Evolutionary conservation across 2,888 invertebrate genomes (phyloP).

Genomic region (Drosophila mayaguana): DNA sequence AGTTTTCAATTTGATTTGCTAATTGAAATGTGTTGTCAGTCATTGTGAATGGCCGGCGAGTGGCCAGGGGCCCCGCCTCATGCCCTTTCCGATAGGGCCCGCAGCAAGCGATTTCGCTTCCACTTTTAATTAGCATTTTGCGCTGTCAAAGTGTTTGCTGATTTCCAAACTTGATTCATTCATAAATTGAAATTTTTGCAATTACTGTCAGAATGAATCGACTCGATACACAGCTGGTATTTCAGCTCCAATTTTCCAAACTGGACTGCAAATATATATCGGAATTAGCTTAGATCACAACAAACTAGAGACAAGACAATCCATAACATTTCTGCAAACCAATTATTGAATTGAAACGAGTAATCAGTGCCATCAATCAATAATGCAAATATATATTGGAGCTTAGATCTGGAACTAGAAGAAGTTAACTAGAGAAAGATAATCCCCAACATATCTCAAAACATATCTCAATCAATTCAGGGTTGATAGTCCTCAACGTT

Average conservation of each 20-base stretch:
- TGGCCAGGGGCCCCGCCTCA: constrained; percentile 1
- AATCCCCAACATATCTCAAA: no score
- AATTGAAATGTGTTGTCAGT: constrained; percentile 63
- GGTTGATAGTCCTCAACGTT: no score
- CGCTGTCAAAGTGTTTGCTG: not conserved
- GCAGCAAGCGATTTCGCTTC: not conserved
- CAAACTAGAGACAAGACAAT: not conserved
- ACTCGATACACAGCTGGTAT: not conserved
- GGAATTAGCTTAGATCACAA: not conserved
- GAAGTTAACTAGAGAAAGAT: no score
- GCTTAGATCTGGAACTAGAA: no score
- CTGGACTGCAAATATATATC: not conserved
- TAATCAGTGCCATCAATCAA: no score
- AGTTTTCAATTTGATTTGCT: constrained; percentile 68
- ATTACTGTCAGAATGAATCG: not conserved
- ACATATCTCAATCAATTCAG: no score
- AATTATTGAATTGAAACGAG: not conserved
- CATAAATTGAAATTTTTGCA: constrained; percentile 42
- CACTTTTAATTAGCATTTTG: constrained; percentile 59
- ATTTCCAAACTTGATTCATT: constrained; percentile 44
- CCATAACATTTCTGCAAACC: not conserved
- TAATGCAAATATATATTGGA: no score
- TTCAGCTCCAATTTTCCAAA: not conserved
- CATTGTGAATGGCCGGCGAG: constrained; percentile 2
- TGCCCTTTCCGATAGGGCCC: not conserved